Evolutionary conservation across 1,140 invertebrate genomes (phyloP).

Genomic region (Papilio machaon): DNA sequence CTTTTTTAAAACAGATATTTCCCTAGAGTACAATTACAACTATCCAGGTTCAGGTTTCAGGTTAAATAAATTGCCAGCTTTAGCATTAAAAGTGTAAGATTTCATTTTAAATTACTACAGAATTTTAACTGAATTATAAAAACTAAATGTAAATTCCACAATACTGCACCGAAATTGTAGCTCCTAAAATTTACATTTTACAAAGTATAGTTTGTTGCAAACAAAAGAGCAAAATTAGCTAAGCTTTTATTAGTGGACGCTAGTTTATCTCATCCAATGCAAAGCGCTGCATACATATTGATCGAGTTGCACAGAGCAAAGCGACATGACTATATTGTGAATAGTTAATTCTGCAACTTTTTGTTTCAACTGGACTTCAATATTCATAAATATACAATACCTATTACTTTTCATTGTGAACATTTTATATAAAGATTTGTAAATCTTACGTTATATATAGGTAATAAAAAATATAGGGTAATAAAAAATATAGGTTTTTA

Average conservation of each 20-base stretch:
- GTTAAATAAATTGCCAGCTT: no score
- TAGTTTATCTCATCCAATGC: conserved; percentile 3
- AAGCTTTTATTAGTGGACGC: background rate
- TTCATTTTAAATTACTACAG: background rate
- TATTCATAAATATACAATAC: background rate
- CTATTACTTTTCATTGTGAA: background rate
- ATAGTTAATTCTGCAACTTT: background rate
- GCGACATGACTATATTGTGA: background rate
- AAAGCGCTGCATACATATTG: conserved; percentile 12
- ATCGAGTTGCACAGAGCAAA: background rate
- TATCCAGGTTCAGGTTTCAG: background rate
- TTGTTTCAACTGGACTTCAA: background rate
- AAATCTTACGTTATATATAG: no score
- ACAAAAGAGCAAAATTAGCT: background rate
- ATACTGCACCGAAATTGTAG: background rate
- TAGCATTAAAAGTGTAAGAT: no score
- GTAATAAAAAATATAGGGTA: no score
- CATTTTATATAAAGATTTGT: background rate
- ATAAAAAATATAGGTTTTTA: no score
- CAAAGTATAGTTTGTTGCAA: background rate
- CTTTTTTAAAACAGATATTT: background rate
- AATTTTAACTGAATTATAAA: background rate
- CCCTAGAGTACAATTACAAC: background rate
- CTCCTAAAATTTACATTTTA: background rate
- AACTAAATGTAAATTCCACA: background rate